Evolutionary conservation across 2,888 invertebrate species (phyloP).

Genomic region (Protophormia terraenovae): DNA sequence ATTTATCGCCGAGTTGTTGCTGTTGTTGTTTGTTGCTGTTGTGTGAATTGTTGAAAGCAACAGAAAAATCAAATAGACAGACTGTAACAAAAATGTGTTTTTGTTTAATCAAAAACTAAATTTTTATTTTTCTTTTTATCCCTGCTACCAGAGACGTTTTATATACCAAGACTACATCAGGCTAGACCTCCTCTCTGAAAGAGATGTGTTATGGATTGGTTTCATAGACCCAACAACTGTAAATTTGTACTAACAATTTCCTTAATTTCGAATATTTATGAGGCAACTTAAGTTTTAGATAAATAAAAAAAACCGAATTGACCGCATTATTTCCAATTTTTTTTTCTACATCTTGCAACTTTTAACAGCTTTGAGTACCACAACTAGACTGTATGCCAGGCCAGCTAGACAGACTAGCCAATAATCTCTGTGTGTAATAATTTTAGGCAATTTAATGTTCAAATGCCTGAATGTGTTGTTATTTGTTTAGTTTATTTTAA

Average conservation of each 20-base stretch:
- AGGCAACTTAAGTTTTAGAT: slow-evolving; percentile 55
- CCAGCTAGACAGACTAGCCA: background rate
- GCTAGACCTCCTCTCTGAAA: slow-evolving; percentile 30
- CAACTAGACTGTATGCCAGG: background rate
- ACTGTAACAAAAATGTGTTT: background rate
- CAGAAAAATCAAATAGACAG: background rate
- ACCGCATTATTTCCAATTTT: slow-evolving; percentile 41
- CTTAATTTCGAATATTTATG: slow-evolving; percentile 65
- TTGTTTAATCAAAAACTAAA: slow-evolving; percentile 11
- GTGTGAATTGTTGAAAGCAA: slow-evolving; percentile 18
- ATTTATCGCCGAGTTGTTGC: slow-evolving; percentile 38
- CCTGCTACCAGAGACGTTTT: background rate
- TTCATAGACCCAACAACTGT: slow-evolving; percentile 15
- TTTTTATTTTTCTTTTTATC: background rate
- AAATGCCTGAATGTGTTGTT: background rate
- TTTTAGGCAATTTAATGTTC: slow-evolving; percentile 32
- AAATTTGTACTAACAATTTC: slow-evolving; percentile 50
- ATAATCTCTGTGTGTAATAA: slow-evolving; percentile 41
- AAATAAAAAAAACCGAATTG: slow-evolving; percentile 49
- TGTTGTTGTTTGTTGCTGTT: background rate
- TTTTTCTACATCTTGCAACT: background rate
- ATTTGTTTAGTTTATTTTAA: slow-evolving; percentile 20
- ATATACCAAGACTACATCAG: background rate
- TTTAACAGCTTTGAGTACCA: background rate
- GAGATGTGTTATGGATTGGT: slow-evolving; percentile 59